These are phyloP conservation scores for Drosophila mercatorum DNA, from an alignment of 2,888 invertebrate species.

Conservation along the genomic window DNA sequence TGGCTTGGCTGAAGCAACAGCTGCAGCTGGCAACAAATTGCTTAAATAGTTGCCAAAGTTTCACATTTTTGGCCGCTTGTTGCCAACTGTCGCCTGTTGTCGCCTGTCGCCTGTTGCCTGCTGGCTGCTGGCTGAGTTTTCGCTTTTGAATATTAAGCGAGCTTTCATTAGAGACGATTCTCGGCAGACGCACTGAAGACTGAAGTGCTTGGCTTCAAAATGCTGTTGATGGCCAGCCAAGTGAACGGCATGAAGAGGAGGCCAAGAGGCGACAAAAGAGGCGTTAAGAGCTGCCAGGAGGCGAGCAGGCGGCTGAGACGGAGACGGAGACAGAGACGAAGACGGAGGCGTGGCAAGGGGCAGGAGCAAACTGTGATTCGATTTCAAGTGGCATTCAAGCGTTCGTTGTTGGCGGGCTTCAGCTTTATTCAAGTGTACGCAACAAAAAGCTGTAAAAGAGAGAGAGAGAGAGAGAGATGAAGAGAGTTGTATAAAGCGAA, in stretches of 20 bases:
- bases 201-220: slow-evolving; percentile 28
- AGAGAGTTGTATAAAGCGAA: background rate
- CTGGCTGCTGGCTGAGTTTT: slow-evolving; percentile 12
- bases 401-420: slow-evolving; percentile 44
- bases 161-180: slow-evolving; percentile 35
- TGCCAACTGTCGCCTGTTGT: slow-evolving; percentile 37
- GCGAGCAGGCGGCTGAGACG: background rate
- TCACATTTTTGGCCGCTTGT: slow-evolving; percentile 9
- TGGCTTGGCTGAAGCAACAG: background rate
- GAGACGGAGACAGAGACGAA: too few relatives aligned
- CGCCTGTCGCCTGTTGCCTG: slow-evolving; percentile 23
- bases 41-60: slow-evolving; percentile 15
- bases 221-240: slow-evolving; percentile 48
- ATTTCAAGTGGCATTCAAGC: slow-evolving; percentile 54
- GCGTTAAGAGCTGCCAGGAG: background rate
- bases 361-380: slow-evolving; percentile 26
- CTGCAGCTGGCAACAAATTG: slow-evolving; percentile 13
- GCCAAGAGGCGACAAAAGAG: background rate
- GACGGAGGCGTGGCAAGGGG: background rate
- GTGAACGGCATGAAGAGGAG: slow-evolving; percentile 18
- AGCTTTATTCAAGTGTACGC: slow-evolving; percentile 43
- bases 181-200: background rate
- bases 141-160: slow-evolving; percentile 50
- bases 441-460: slow-evolving; percentile 12
- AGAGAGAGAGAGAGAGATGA: background rate